Conservation (phyloP, 2,888 invertebrate species). For the Hemaris fuciformis region DNA sequence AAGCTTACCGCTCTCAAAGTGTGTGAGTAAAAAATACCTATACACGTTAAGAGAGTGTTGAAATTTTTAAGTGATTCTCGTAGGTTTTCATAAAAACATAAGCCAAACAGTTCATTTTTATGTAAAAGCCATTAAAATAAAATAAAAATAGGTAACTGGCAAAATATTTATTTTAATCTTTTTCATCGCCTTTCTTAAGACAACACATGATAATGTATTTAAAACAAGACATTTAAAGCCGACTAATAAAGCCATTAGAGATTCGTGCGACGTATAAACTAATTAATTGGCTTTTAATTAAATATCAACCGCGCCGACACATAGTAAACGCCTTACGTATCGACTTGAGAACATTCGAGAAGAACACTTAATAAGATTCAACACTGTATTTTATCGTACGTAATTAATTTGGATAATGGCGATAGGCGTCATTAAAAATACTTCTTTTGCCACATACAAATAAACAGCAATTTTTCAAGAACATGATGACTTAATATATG, state of each 20-base stretch:
- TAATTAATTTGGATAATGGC: background rate
- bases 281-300: constrained; percentile 1
- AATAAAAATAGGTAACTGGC: too few relatives aligned
- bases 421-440: background rate
- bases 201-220: background rate
- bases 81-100: too few relatives aligned
- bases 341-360: background rate
- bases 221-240: background rate
- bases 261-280: background rate
- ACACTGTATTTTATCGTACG: background rate
- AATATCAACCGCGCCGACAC: background rate
- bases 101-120: too few relatives aligned
- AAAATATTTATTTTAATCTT: background rate
- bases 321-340: background rate
- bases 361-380: background rate
- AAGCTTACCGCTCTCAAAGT: too few relatives aligned
- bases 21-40: too few relatives aligned
- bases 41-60: too few relatives aligned
- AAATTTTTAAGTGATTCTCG: too few relatives aligned
- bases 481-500: too few relatives aligned
- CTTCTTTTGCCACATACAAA: too few relatives aligned
- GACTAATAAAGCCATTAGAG: background rate
- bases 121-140: too few relatives aligned
- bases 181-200: background rate
- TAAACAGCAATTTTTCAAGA: too few relatives aligned